Evolutionary conservation across 2,888 invertebrate genomes (phyloP).

Genomic region (Glaucopsyche alexis): DNA sequence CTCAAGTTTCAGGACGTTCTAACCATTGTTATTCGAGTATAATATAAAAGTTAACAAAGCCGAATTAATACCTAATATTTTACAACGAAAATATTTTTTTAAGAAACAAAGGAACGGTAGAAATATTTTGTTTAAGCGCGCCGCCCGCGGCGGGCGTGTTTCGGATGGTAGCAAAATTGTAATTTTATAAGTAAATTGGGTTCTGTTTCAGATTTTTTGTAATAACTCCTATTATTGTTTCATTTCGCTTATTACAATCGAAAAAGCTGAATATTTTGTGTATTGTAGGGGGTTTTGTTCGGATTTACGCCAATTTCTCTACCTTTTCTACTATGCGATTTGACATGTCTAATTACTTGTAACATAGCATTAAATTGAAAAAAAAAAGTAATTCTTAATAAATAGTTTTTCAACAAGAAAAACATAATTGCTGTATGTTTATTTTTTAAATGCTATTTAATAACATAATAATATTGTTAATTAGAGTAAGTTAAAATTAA

Average conservation of each 20-base stretch:
- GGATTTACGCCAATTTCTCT: not conserved
- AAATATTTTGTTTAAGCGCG: conserved; percentile 1
- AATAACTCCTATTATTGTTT: conserved; percentile 28
- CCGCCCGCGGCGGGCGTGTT: conserved; percentile 3
- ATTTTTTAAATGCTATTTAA: too few relatives aligned
- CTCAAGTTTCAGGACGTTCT: not conserved
- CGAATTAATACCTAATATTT: conserved; percentile 16
- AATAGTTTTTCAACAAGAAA: not conserved
- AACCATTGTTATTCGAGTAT: conserved; percentile 20
- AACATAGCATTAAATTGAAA: too few relatives aligned
- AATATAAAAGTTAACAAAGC: conserved; percentile 18
- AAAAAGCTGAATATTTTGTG: conserved; percentile 16
- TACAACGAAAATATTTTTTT: conserved; percentile 23
- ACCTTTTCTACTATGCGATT: not conserved
- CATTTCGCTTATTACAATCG: conserved; percentile 22
- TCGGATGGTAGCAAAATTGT: conserved; percentile 19
- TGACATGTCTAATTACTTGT: not conserved
- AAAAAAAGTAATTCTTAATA: too few relatives aligned
- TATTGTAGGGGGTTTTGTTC: not conserved
- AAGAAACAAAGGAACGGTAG: conserved; percentile 15
- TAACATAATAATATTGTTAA: too few relatives aligned
- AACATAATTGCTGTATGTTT: too few relatives aligned
- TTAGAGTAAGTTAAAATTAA: too few relatives aligned
- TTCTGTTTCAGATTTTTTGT: conserved; percentile 24
- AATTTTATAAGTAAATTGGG: conserved; percentile 28